Evolutionary conservation across 2,888 invertebrate genomes (phyloP).

Genomic region (Leptinotarsa rubiginosa): DNA sequence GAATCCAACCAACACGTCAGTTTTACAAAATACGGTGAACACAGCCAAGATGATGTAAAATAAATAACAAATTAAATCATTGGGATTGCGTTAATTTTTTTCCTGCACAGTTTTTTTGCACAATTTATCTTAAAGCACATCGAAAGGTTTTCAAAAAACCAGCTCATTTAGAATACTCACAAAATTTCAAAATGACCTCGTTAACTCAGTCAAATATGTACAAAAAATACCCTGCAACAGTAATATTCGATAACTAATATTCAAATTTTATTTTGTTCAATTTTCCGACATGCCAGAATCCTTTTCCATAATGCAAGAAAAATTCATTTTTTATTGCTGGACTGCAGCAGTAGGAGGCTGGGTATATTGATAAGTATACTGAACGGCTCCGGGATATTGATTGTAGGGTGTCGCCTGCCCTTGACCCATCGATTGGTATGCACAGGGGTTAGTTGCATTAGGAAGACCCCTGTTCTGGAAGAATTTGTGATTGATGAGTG

Average conservation of each 20-base stretch:
- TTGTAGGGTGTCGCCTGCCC: slow-evolving; percentile 66
- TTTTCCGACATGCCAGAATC: slow-evolving; percentile 25
- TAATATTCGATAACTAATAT: slow-evolving; percentile 19
- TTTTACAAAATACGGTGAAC: slow-evolving; percentile 11
- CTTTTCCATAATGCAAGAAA: slow-evolving; percentile 28
- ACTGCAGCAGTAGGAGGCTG: slow-evolving; percentile 76
- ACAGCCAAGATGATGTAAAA: slow-evolving; percentile 19
- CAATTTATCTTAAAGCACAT: background rate
- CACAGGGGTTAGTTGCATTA: slow-evolving; percentile 70
- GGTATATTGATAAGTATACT: slow-evolving; percentile 73
- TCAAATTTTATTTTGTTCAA: slow-evolving; percentile 10
- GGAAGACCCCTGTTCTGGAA: slow-evolving; percentile 75
- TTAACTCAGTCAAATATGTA: slow-evolving; percentile 7
- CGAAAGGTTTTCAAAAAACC: background rate
- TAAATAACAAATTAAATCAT: slow-evolving; percentile 10
- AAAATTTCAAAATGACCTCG: slow-evolving; percentile 11
- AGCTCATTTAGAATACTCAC: slow-evolving; percentile 1
- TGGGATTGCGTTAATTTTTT: slow-evolving; percentile 8
- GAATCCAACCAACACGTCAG: slow-evolving; percentile 16
- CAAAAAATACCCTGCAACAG: slow-evolving; percentile 27
- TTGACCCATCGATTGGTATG: slow-evolving; percentile 73
- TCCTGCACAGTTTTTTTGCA: slow-evolving; percentile 9
- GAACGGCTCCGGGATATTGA: slow-evolving; percentile 75
- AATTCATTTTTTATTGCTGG: slow-evolving; percentile 73
- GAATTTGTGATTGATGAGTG: slow-evolving; percentile 77